Percentiles rank a stretch among this genome's conserved stretches.
These are phyloP conservation scores for Omphaloscelis lunosa DNA, from an alignment of 2,888 invertebrate species.

Conservation along the genomic window DNA sequence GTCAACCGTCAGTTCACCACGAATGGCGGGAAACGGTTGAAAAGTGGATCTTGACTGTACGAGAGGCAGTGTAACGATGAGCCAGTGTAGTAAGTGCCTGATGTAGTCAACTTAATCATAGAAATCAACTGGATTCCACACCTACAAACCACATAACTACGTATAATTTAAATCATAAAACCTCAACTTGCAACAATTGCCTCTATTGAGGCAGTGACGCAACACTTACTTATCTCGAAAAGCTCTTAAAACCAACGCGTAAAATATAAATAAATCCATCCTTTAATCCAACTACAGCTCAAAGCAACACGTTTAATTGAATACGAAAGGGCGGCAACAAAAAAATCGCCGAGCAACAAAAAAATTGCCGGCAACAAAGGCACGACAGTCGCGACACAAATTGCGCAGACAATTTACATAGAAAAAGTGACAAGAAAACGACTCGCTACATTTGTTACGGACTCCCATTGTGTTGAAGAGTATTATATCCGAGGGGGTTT, in stretches of 20 bases:
- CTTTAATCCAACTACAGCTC: conserved; percentile 53
- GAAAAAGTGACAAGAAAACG: conserved; percentile 86
- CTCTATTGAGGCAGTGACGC: neutral
- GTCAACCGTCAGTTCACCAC: no score
- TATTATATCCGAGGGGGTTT: conserved; percentile 76
- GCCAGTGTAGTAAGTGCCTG: no score
- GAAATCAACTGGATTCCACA: no score
- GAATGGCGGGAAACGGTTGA: no score
- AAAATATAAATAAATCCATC: conserved; percentile 66
- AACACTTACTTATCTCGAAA: conserved; percentile 35
- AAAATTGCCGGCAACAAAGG: conserved; percentile 65
- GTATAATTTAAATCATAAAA: neutral
- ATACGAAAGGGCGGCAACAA: conserved; percentile 54
- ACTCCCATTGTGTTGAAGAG: conserved; percentile 84
- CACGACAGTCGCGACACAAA: conserved; percentile 82
- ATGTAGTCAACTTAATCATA: no score
- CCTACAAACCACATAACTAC: neutral
- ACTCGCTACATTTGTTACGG: conserved; percentile 86
- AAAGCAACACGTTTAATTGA: conserved; percentile 62
- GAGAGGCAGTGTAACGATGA: no score
- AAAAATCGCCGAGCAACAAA: conserved; percentile 60
- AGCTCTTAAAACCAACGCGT: conserved; percentile 19
- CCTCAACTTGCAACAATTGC: neutral
- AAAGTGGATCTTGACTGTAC: no score
- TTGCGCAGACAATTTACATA: conserved; percentile 88